Evolutionary conservation across 2,797 vertebrate genomes (phyloP), one percentile per base, ranked within the genome.

Genomic region (Cirrhinus mrigala): DNA sequence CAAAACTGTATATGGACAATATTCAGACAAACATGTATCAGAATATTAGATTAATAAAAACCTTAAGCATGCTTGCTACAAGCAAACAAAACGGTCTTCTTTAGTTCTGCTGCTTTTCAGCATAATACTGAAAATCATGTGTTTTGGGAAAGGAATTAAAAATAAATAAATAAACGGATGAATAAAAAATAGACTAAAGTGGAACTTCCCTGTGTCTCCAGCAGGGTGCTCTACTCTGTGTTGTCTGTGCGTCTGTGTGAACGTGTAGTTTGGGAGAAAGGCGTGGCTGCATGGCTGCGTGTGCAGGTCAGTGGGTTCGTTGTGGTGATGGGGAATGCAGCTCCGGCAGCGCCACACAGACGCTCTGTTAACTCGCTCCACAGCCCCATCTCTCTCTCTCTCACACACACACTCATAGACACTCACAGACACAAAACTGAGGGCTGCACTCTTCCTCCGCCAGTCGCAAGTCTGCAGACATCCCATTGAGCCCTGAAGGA

Each of bases 241-340:
- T 58, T 50, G 70, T 80, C 74, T 74, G 52, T 5, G 4, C 71
- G 60, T 60, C 24, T 81, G 27, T 60, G 81, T 56, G 70, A 73
- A 58, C 66, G 73, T 88, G 52, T 75, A 66, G 80, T 85, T 64
- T 85, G 73, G 48, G 77, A 64, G 81, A 77, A 90, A 84, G 87
- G 86, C n/a, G 83, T 90, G 88, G 85, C 82, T 27, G 86, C n/a
- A 80, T 90, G 88, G 85, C 82, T 27, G 78, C 22, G 27, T 80
- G 44, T 54, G 68, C 76, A 78, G 88, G 88, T 91, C 90, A 91
- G 77, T 62, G 89, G 85, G 90, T 91, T 89, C 87, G 74, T 87
- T 68, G 77, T 91, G 88, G 78, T 88, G 88, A 90, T 89, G 89
- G 85, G 83, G 89, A 88, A 88, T 88, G 88, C 90, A 90, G 89